A percentile compares a stretch with the other conserved stretches of the same genome.
These are phyloP conservation scores for zebrafish (Danio rerio) DNA, from an alignment of 2,113 vertebrate species.

Conservation along the genomic window DNA sequence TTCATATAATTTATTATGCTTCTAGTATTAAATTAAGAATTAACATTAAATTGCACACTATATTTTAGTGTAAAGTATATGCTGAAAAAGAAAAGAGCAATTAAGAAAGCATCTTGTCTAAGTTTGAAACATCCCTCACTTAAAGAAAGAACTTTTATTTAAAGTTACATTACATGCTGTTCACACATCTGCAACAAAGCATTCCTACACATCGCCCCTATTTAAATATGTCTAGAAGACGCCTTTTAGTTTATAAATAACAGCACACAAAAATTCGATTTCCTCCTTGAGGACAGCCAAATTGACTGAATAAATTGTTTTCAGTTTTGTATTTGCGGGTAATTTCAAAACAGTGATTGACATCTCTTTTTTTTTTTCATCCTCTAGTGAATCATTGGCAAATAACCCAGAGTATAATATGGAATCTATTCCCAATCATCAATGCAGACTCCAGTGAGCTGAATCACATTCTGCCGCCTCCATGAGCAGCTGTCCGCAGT, in stretches of 20 bases:
- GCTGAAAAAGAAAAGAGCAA: no score
- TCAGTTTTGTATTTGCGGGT: background rate
- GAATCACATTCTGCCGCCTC: background rate
- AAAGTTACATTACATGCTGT: no score
- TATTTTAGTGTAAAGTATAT: no score
- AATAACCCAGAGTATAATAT: conserved; percentile 10
- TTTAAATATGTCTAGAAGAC: background rate
- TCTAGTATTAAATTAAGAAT: no score
- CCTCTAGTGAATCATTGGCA: background rate
- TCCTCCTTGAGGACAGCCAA: background rate
- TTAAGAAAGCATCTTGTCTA: no score
- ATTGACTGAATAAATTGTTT: conserved; percentile 2
- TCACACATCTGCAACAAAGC: no score
- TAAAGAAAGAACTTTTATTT: no score
- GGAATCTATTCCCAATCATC: background rate
- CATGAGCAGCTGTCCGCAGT: background rate
- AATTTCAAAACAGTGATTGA: background rate
- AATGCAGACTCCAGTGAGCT: background rate
- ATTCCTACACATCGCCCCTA: no score
- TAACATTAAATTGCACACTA: no score
- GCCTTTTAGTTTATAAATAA: background rate
- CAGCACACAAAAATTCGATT: background rate
- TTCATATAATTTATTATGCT: no score
- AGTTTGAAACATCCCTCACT: no score
- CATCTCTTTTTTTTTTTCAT: background rate